Percentiles rank a stretch among this genome's conserved stretches.
These are phyloP conservation scores for Chromobotia macracanthus DNA, from an alignment of 2,797 vertebrate species.

Conservation along the genomic window DNA sequence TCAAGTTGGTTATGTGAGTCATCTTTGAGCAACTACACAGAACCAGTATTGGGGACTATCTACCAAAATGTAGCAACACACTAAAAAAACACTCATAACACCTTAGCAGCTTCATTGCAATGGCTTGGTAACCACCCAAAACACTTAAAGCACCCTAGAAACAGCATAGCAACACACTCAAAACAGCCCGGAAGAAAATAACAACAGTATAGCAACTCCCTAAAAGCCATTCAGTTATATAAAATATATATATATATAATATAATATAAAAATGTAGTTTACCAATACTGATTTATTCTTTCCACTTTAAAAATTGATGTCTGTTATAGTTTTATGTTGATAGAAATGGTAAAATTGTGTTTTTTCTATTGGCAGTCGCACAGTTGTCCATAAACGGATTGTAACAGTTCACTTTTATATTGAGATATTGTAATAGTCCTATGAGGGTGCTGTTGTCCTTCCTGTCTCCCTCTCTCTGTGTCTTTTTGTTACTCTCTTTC, in stretches of 20 bases:
- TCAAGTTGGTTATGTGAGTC: no score
- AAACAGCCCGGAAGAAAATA: no score
- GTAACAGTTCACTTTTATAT: neutral
- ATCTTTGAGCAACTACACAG: neutral
- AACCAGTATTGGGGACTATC: neutral
- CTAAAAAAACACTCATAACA: neutral
- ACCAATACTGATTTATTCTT: neutral
- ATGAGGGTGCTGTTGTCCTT: slow-evolving; percentile 45
- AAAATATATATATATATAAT: no score
- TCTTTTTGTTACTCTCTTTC: slow-evolving; percentile 29
- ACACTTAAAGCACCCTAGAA: neutral
- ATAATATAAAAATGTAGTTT: neutral
- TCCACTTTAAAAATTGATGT: neutral
- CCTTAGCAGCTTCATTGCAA: neutral
- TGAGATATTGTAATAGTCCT: slow-evolving; percentile 19
- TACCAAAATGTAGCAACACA: neutral
- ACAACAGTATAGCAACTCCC: neutral
- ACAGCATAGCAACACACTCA: no score
- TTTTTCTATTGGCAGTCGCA: neutral
- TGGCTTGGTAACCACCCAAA: neutral
- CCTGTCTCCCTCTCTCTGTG: neutral
- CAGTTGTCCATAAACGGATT: neutral
- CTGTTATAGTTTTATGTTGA: neutral
- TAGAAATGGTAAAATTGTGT: no score
- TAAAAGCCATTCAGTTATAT: no score